Base-by-base conservation (phyloP, 1,140 invertebrate species). In the Brevipalpus yothersi region DNA sequence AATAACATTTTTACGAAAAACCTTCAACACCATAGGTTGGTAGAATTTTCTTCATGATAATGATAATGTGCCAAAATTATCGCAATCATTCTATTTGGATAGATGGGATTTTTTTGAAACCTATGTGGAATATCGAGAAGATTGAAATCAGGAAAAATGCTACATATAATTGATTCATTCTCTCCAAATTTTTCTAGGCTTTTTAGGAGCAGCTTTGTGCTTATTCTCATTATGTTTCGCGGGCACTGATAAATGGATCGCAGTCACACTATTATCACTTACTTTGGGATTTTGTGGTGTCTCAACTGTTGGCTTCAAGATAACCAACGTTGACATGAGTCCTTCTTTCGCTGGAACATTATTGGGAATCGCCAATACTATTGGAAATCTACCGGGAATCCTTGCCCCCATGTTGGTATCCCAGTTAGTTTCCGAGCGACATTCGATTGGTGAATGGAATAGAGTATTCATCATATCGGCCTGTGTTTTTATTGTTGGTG, bases 391-490 rank as follows among this genome's bases (percentile, higher is more conserved):
- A 9, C 61, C 66, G 9, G 69, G 69, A 40, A 66, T 70, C 41
- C 41, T 68, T 11, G 66, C 60, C 11, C 67, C 69, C 13, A 53
- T 60, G 39, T 54, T 68, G 17, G 66, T 65, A 13, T 66, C 65
- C 58, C 17, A 39, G 1, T 47, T 67, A 19, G 49, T 51, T 17
- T 64, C 63, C 41, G 41, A 62, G 13, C 23, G 60, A 42, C 61
- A 65, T 86, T 76, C 82, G 77, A 82, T 79, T 1, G 77, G 84
- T 61, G 75, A 74, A 41, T 79, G 83, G 4, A 92, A 87, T 87
- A 78, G 81, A 40, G 81, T 91, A 62, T 91, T 92, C 70, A 84
- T 80, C 68, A 79, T 83, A 3, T 82, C 84, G 0, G 79, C 83
- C 45, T 79, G 65, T 2, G 69, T 92, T 8, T 88, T 86, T 65